Percentiles rank a stretch among this genome's conserved stretches.
These are phyloP conservation scores for Acronicta aceris DNA, from an alignment of 2,888 invertebrate species.

Conservation along the genomic window DNA sequence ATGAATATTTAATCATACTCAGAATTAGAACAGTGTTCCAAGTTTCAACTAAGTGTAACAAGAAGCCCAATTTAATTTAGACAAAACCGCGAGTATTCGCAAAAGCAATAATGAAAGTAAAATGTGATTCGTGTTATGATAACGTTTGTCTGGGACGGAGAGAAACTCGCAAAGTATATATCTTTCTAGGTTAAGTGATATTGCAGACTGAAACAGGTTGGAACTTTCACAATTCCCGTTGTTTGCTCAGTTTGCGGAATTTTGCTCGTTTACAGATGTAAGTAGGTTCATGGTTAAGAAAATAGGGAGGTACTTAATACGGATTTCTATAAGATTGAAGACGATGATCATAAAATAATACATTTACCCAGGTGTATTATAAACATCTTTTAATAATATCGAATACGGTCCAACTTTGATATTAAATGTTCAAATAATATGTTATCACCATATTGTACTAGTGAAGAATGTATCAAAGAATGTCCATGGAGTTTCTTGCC, in stretches of 20 bases:
- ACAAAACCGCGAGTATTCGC: not conserved
- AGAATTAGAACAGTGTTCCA: not conserved
- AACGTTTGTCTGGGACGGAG: constrained; percentile 10
- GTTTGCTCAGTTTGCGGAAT: constrained; percentile 12
- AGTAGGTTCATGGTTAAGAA: constrained; percentile 16
- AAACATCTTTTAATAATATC: too few relatives aligned
- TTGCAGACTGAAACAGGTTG: constrained; percentile 16
- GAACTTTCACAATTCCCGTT: constrained; percentile 25
- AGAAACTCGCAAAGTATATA: constrained; percentile 21
- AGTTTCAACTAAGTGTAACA: not conserved
- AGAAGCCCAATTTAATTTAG: not conserved
- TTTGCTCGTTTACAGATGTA: constrained; percentile 6
- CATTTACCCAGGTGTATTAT: too few relatives aligned
- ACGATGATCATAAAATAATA: too few relatives aligned
- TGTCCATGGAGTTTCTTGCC: too few relatives aligned
- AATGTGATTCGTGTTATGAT: constrained; percentile 9
- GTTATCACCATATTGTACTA: too few relatives aligned
- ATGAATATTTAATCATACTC: not conserved
- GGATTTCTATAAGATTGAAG: too few relatives aligned
- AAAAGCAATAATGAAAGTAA: constrained; percentile 5
- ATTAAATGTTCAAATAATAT: too few relatives aligned
- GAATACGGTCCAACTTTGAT: too few relatives aligned
- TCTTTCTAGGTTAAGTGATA: constrained; percentile 44
- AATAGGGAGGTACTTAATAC: constrained; percentile 2
- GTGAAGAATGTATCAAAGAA: too few relatives aligned